phyloP scores from a whole-genome alignment of 2,888 invertebrate genomes.

The Choristoneura rosaceana region DNA sequence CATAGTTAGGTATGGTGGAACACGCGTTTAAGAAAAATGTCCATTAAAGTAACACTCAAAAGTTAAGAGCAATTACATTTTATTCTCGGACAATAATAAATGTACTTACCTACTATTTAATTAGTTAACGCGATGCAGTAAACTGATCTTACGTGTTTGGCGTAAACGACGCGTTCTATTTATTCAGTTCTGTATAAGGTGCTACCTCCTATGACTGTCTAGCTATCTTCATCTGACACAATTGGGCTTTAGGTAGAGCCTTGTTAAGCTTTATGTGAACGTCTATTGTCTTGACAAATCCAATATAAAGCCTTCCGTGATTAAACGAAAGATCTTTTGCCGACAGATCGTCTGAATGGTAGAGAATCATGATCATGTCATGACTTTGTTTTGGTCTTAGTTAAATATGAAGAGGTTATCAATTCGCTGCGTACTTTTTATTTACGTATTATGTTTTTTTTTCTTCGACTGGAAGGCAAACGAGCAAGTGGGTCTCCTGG shows the following conservation, averaged over 20 bases:
- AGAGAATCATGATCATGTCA: neutral
- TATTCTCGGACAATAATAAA: neutral
- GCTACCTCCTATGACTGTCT: neutral
- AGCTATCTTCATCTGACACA: slow-evolving; percentile 28
- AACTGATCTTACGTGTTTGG: slow-evolving; percentile 3
- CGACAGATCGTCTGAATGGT: neutral
- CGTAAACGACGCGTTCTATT: slow-evolving; percentile 7
- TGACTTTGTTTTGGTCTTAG: too few relatives aligned
- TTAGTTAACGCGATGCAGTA: neutral
- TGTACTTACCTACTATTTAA: slow-evolving; percentile 1
- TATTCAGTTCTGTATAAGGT: slow-evolving; percentile 27
- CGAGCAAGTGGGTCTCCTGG: too few relatives aligned
- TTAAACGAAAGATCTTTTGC: slow-evolving; percentile 1
- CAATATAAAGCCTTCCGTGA: slow-evolving; percentile 3
- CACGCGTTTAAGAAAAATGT: neutral
- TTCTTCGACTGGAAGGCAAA: too few relatives aligned
- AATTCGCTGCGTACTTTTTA: too few relatives aligned
- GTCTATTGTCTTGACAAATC: slow-evolving; percentile 18
- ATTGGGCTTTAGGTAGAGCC: slow-evolving; percentile 19
- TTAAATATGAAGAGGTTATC: too few relatives aligned
- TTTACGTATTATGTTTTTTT: too few relatives aligned
- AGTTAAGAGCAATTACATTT: neutral
- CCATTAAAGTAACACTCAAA: neutral
- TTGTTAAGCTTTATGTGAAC: slow-evolving; percentile 26
- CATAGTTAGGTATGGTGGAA: too few relatives aligned